Base-by-base conservation (phyloP, 2,113 vertebrate genomes). In the Albula glossodonta region DNA sequence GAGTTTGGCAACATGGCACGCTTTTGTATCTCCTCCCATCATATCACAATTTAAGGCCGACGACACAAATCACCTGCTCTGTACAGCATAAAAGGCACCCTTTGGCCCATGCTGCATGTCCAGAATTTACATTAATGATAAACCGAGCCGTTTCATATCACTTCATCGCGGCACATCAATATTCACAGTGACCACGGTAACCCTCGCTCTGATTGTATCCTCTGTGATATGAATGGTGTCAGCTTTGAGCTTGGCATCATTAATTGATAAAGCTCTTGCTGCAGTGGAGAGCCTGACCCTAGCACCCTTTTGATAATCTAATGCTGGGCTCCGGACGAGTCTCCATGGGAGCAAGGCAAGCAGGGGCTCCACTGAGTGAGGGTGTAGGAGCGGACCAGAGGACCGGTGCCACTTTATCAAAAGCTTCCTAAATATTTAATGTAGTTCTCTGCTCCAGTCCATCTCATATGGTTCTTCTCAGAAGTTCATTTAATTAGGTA, bases 401-500 rank as follows among this genome's bases (percentile, higher is more conserved):
- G n/a, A 19, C 15, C 10, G 50, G 51, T 53, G 49, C 51, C 80
- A 81, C 51, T 81, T 81, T 81, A 53, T 81, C 49, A 81, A 53
- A 53, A 1, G 80, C 22, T n/a, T 81, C 17, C 51, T 81, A 51
- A 52, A 81, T 81, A 81, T 51, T 81, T 51, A 51, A 81, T 8
- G 51, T 17, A 11, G 17, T 25, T 6, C 19, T 8, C 63, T 70
- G 63, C 19, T 70, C 63, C 17, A 70, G 63, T 70, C 63, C 63
- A 3, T 70, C 63, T 70, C 19, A 70, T 17, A 70, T n/a, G 63
- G 63, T n/a, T 70, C 63, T 70, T n/a, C 63, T 70, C 63, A n/a
- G 63, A 70, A 70, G 17, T 22, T 70, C 63, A 70, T 70, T 70
- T 70, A 70, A 70, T 70, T 70, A 70, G 63, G 63, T 70, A n/a